Evolutionary conservation across 1,140 invertebrate species (phyloP).

Genomic region (Ladona fulva): DNA sequence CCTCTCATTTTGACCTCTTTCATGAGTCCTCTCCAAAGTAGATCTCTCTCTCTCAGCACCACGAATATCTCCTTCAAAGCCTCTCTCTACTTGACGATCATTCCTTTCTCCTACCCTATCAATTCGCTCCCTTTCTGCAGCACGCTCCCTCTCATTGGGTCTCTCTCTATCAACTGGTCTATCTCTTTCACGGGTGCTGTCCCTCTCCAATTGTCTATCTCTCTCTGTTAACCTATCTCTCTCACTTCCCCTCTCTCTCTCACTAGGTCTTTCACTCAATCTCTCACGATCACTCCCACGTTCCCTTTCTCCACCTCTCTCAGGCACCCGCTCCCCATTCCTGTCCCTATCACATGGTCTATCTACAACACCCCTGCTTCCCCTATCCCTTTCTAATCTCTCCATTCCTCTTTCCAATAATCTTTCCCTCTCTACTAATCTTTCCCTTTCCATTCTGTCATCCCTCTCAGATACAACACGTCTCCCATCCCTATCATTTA

Average conservation of each 20-base stretch:
- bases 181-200: slow-evolving; percentile 17
- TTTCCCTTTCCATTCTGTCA: background rate
- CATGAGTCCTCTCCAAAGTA: background rate
- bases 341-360: slow-evolving; percentile 21
- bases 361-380: slow-evolving; percentile 27
- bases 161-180: slow-evolving; percentile 19
- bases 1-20: too few relatives aligned
- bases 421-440: background rate
- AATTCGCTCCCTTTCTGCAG: background rate
- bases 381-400: slow-evolving; percentile 21
- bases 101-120: background rate
- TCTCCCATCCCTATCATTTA: too few relatives aligned
- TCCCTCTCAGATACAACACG: background rate
- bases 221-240: slow-evolving; percentile 24
- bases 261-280: slow-evolving; percentile 12
- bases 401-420: background rate
- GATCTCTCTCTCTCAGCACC: background rate
- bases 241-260: slow-evolving; percentile 27
- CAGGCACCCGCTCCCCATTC: slow-evolving; percentile 12
- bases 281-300: slow-evolving; percentile 14
- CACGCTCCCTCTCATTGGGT: slow-evolving; percentile 21
- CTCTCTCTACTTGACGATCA: background rate
- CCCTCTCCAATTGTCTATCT: slow-evolving; percentile 19
- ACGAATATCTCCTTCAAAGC: background rate
- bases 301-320: slow-evolving; percentile 21